Percentiles rank a stretch among this genome's conserved stretches.
These are phyloP conservation scores for Gambusia yucatana DNA, from an alignment of 2,797 vertebrate species.

Conservation along the genomic window DNA sequence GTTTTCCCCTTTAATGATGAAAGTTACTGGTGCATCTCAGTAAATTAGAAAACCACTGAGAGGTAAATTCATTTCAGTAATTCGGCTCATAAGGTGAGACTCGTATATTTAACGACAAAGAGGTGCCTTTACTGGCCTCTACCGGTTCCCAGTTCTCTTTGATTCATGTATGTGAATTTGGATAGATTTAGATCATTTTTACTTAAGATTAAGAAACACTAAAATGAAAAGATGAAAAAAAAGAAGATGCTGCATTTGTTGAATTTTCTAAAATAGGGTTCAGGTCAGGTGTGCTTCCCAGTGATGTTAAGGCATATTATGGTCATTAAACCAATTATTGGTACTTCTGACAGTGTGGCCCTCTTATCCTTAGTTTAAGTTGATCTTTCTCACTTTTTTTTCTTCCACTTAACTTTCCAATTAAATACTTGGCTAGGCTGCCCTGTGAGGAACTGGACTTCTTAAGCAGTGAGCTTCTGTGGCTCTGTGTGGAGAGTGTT, in stretches of 20 bases:
- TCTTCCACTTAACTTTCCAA: background rate
- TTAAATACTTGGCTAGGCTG: background rate
- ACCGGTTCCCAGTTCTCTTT: background rate
- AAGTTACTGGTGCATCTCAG: background rate
- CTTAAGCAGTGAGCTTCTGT: background rate
- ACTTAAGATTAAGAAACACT: background rate
- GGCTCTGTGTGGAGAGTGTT: background rate
- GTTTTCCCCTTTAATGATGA: background rate
- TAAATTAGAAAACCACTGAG: background rate
- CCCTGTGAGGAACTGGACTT: background rate
- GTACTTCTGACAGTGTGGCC: background rate
- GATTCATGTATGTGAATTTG: background rate
- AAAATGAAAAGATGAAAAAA: background rate
- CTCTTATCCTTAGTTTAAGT: background rate
- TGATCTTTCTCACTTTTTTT: background rate
- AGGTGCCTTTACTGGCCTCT: background rate
- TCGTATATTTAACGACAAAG: background rate
- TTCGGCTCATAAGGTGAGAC: background rate
- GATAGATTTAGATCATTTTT: background rate
- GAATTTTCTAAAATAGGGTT: background rate
- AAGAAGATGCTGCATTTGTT: background rate
- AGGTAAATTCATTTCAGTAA: background rate
- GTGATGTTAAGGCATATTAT: background rate
- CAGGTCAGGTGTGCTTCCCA: background rate
- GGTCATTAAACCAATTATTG: background rate